Conservation (phyloP, 1,140 invertebrate genomes). For the Eueides isabella region DNA sequence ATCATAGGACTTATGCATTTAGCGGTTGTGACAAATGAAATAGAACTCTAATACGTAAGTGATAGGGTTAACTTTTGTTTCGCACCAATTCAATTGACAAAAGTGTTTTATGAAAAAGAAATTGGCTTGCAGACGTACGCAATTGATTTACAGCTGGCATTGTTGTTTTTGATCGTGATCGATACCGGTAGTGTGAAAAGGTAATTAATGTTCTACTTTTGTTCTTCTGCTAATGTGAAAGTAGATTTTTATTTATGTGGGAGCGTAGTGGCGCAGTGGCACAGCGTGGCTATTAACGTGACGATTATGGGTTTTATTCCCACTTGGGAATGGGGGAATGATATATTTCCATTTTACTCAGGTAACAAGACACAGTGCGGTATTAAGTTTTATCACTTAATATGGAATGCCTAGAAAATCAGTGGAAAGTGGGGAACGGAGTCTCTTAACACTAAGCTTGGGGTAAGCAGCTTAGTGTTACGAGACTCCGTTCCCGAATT, state of each 20-base stretch:
- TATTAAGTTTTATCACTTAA: no score
- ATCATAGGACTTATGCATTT: slow-evolving; percentile 44
- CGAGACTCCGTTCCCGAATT: no score
- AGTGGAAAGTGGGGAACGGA: no score
- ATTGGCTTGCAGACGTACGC: slow-evolving; percentile 42
- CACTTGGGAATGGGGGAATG: neutral
- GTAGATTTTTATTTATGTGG: neutral
- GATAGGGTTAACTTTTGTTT: slow-evolving; percentile 30
- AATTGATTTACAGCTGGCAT: slow-evolving; percentile 48
- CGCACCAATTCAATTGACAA: slow-evolving; percentile 30
- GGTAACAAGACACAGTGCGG: no score
- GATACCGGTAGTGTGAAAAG: slow-evolving; percentile 43
- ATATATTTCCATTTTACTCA: no score
- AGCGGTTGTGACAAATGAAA: slow-evolving; percentile 15
- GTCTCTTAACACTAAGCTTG: neutral
- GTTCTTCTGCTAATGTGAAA: slow-evolving; percentile 27
- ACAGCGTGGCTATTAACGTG: no score
- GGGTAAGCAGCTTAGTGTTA: no score
- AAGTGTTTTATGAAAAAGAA: slow-evolving; percentile 37
- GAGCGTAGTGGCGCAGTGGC: no score
- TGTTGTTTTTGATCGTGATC: slow-evolving; percentile 34
- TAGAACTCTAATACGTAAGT: neutral
- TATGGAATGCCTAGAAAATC: no score
- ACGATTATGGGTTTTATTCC: neutral
- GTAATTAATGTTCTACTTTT: slow-evolving; percentile 35